Base-by-base conservation (phyloP, 2,113 vertebrate species). In the Clarias macrocephalus region DNA sequence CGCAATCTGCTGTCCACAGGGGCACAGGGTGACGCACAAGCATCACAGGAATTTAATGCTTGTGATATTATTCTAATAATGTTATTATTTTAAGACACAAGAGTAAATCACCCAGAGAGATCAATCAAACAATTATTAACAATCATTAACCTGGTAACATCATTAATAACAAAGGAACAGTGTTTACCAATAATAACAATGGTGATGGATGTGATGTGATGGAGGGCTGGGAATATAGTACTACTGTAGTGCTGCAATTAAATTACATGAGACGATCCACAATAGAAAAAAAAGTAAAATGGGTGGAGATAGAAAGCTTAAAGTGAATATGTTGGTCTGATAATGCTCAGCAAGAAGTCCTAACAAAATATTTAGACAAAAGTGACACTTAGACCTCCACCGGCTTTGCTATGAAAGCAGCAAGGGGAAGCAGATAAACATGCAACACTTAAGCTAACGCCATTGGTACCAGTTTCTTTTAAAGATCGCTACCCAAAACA, bases 21-120 rank as follows among this genome's bases (percentile, higher is more conserved):
- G 93, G 94, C 90, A 33, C 92, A 92, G 92, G 92, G 93, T 95
- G 94, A 95, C 93, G 92, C 93, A 93, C 91, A 86, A 90, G 89
- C 92, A 77, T 86, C 92, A 92, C 91, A 25, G 87, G 90, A 91
- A 90, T 91, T 90, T 80, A 23, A 82, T 33, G 92, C 92, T 80
- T 33, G 56, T 79, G 4, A 48, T 5, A 42, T 5, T 48, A 48
- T 6, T 48, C 6, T 48, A 48, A 48, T 48, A 7, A 48, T 48
- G 6, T 48, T 48, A 48, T 48, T 42, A 42, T 28, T 68, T 68
- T 13, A 16, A 7, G 33, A 72, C 1, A 72, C 66, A 33, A 68
- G 28, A 65, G 11, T 6, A 37, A 72, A 37, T 6, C 18, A 37
- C 3, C 19, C 68, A 72, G 1, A 3, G 16, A 19, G 18, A 18